Conservation (phyloP, 2,888 invertebrate species). For the Temnothorax rugatulus region DNA sequence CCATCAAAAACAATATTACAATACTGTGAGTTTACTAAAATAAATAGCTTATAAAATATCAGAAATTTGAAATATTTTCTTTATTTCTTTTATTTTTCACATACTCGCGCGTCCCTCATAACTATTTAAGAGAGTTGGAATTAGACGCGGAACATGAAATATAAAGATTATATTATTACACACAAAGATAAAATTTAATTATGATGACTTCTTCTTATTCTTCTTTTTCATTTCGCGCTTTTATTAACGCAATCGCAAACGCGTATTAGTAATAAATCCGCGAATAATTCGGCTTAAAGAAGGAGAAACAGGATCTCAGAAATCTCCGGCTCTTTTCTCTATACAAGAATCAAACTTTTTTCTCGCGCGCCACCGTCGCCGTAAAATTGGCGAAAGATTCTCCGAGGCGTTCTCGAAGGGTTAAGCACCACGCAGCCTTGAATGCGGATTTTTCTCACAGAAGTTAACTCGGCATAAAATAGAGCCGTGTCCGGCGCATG, state of each 20-base stretch:
- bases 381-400: constrained; percentile 46
- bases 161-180: constrained; percentile 5
- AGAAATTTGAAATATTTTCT: not conserved
- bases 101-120: not conserved
- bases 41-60: not conserved
- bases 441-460: constrained; percentile 56
- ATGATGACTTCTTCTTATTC: not conserved
- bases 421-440: constrained; percentile 52
- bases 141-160: not conserved
- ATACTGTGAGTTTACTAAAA: not conserved
- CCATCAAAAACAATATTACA: not conserved
- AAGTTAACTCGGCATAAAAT: constrained; percentile 59
- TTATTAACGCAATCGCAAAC: not conserved
- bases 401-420: constrained; percentile 39
- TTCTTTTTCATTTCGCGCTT: not conserved
- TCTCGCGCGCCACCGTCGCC: not conserved
- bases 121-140: not conserved
- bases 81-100: not conserved
- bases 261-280: constrained; percentile 11
- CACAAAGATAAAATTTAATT: constrained; percentile 8
- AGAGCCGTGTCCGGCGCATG: constrained; percentile 54
- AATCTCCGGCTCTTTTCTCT: constrained; percentile 1
- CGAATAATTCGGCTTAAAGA: constrained; percentile 21
- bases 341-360: constrained; percentile 35
- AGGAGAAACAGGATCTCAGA: constrained; percentile 1